Conservation (phyloP, 2,888 invertebrate species). For the Platypus cylindrus region DNA sequence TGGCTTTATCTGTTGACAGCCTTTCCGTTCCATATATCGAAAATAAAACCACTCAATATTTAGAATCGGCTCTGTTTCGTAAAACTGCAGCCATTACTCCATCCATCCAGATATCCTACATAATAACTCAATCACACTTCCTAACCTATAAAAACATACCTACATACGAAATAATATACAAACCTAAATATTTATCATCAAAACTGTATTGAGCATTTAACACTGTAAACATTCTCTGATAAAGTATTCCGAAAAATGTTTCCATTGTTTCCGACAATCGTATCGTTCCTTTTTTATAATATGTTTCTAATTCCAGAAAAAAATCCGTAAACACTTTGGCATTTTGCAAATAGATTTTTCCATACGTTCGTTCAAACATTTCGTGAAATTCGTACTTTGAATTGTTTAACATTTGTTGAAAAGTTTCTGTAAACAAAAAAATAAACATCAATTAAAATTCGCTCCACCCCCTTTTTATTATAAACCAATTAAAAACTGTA, state of each 20-base stretch:
- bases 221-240: conserved; percentile 93
- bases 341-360: conserved; percentile 88
- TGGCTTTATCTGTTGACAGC: no score
- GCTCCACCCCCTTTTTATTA: background rate
- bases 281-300: conserved; percentile 74
- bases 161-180: conserved; percentile 2
- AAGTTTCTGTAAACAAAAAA: conserved; percentile 63
- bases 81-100: no score
- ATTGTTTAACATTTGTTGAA: conserved; percentile 68
- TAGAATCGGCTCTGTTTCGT: no score
- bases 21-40: no score
- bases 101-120: no score
- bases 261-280: conserved; percentile 81
- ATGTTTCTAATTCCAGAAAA: conserved; percentile 78
- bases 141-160: background rate
- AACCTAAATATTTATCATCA: conserved; percentile 49
- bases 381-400: conserved; percentile 82
- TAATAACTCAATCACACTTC: no score
- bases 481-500: background rate
- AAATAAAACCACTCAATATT: no score
- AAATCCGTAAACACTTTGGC: conserved; percentile 85
- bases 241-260: conserved; percentile 81
- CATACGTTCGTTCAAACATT: conserved; percentile 93
- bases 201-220: conserved; percentile 87
- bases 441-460: no score